Evolutionary conservation across 2,888 invertebrate genomes (phyloP).

Genomic region (Rhamphomyia laevipes): DNA sequence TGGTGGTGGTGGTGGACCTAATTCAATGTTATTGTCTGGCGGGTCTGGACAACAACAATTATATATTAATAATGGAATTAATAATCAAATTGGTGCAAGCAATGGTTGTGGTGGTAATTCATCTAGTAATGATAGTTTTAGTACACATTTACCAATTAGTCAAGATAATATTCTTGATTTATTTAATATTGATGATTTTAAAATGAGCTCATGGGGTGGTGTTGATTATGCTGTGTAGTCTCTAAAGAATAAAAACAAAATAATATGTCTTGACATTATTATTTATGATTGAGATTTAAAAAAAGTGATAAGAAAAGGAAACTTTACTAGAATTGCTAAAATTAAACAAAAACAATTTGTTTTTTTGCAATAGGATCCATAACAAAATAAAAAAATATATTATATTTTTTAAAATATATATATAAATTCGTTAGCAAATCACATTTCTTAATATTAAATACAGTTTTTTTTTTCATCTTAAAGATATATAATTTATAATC

Average conservation of each 20-base stretch:
- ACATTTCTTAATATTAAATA: no score
- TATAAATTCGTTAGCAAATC: no score
- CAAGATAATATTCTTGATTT: conserved; percentile 33
- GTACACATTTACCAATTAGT: conserved; percentile 13
- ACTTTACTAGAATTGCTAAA: no score
- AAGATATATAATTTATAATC: no score
- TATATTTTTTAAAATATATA: no score
- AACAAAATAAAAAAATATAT: no score
- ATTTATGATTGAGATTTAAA: no score
- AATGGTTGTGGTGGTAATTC: conserved; percentile 1
- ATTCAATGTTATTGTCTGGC: conserved; percentile 14
- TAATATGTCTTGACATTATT: no score
- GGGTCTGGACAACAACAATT: background rate
- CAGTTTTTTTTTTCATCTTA: no score
- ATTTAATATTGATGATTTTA: conserved; percentile 37
- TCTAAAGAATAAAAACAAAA: conserved; percentile 4
- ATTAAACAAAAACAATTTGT: no score
- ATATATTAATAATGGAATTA: conserved; percentile 1
- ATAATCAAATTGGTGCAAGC: conserved; percentile 1
- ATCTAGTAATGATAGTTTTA: conserved; percentile 5
- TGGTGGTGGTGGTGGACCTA: conserved; percentile 7
- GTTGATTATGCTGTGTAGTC: conserved; percentile 33
- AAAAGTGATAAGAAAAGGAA: no score
- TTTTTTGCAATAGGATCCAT: no score
- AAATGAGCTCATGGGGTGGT: conserved; percentile 35